Conservation (phyloP, 2,888 invertebrate species). For the Uropetala carovei region DNA sequence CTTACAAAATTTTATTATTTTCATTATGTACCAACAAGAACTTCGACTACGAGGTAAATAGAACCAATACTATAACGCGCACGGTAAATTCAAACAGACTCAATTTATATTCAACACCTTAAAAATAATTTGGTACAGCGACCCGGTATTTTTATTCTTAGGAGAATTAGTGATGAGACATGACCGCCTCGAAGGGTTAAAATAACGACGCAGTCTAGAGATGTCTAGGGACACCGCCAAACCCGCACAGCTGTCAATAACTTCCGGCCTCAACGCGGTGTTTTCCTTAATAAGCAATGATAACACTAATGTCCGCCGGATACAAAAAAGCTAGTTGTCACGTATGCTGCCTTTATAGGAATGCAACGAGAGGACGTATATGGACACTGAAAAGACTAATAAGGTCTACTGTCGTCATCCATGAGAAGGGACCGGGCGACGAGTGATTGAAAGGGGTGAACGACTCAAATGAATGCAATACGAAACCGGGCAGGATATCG, state of each 20-base stretch:
- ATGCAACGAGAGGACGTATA: background rate
- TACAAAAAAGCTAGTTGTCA: background rate
- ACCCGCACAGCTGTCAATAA: constrained; percentile 14
- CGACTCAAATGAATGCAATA: constrained; percentile 1
- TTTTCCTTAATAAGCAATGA: background rate
- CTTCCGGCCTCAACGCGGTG: background rate
- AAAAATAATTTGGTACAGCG: background rate
- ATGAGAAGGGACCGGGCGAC: background rate
- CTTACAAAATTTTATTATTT: background rate
- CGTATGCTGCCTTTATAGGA: background rate
- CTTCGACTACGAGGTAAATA: background rate
- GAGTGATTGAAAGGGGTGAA: background rate
- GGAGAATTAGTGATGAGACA: background rate
- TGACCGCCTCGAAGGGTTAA: background rate
- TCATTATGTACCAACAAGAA: background rate
- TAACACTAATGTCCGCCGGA: background rate
- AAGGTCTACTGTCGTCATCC: background rate
- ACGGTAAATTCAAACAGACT: background rate
- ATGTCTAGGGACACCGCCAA: background rate
- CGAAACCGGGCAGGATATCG: background rate
- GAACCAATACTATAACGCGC: background rate
- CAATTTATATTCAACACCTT: background rate
- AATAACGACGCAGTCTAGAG: background rate
- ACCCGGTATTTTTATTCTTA: background rate
- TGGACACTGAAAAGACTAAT: constrained; percentile 18